Base-by-base conservation (phyloP, 2,797 vertebrate genomes). In the Podarcis lilfordi region DNA sequence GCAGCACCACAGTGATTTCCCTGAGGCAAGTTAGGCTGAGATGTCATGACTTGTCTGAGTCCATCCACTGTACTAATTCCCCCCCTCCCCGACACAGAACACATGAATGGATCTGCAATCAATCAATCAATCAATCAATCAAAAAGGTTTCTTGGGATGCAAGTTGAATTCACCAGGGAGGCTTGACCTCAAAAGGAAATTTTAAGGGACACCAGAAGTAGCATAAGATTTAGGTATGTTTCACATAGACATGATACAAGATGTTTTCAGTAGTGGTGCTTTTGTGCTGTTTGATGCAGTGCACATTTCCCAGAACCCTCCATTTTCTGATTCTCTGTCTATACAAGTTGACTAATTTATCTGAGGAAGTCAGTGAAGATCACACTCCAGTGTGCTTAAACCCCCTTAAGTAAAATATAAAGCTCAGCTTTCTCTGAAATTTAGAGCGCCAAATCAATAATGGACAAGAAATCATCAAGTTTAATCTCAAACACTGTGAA, bases 331-430 rank as follows among this genome's bases (percentile, higher is more conserved):
- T 61, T n/a, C 35, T 43, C 29, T 81, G 92, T 89, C 87, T 85
- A 77, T 87, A 93, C 90, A 88, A 93, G 94, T 92, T 92, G 37
- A 85, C 84, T 87, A 92, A 94, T 95, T 93, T 93, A 91, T 94
- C 84, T 94, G 90, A 84, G 92, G 93, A 94, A 91, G 84, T 80
- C 80, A 85, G 68, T 82, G 88, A 94, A 94, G 93, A 93, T 89
- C 87, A 86, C 86, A 93, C 9, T 91, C 90, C 89, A 25, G 88
- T 89, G 93, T 84, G 93, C 94, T 88, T 93, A 94, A 91, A 94
- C 95, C 88, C 93, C 93, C 93, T 89, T 89, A 95, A 95, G 93
- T 93, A 92, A 95, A 95, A 95, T 94, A 92, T 89, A 95, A 93
- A 94, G 90, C 3, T 0, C 90, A 87, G 5, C 90, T 88, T 55